phyloP scores from a whole-genome alignment of 2,113 vertebrate species.

The Prunella fulvescens region DNA sequence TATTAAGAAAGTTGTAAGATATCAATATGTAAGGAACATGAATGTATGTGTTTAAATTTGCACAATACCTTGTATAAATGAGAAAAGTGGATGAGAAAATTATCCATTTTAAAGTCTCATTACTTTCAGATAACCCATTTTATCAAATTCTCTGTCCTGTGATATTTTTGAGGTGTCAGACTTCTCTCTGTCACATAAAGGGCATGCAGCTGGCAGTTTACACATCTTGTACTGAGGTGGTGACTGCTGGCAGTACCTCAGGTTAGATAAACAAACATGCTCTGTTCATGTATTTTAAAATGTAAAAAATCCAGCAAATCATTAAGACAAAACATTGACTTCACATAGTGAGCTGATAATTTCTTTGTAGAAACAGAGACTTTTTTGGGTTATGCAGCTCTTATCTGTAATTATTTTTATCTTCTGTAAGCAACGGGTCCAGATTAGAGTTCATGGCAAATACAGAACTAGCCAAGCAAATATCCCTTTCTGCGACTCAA shows the following conservation, averaged over 20 bases:
- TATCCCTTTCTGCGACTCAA: background rate
- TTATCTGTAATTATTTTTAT: conserved; percentile 26
- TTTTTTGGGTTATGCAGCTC: background rate
- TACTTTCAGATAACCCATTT: background rate
- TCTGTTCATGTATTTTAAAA: background rate
- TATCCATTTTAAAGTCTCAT: background rate
- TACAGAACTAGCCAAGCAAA: conserved; percentile 11
- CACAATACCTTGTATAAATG: background rate
- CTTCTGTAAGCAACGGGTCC: background rate
- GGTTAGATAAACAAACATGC: background rate
- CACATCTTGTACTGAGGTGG: background rate
- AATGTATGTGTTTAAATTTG: background rate
- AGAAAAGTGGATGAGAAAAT: background rate
- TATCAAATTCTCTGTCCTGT: background rate
- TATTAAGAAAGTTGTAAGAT: background rate
- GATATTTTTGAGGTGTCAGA: background rate
- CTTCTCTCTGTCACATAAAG: background rate
- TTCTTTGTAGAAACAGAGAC: conserved; percentile 3
- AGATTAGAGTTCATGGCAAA: background rate
- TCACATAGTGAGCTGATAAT: background rate
- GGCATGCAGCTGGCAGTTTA: background rate
- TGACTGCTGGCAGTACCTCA: background rate
- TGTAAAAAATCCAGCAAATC: background rate
- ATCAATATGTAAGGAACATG: background rate
- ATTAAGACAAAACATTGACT: background rate